Conservation (phyloP, 2,113 vertebrate genomes). For the Aplodontia rufa region DNA sequence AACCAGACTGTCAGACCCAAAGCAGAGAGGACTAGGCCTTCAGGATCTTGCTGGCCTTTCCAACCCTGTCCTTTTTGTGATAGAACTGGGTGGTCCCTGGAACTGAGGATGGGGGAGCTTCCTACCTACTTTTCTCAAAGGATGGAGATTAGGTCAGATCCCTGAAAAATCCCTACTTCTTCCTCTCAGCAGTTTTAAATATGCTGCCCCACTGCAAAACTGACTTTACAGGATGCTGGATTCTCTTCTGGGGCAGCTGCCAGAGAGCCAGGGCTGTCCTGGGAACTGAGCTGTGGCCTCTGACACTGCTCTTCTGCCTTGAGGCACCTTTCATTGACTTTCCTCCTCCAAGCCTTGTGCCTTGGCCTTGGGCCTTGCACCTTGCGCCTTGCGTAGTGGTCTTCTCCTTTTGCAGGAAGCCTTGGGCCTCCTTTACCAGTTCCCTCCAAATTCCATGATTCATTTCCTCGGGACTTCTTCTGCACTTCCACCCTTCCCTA, state of each 20-base stretch:
- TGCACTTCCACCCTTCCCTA: background rate
- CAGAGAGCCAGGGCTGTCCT: background rate
- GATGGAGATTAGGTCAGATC: background rate
- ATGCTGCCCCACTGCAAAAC: background rate
- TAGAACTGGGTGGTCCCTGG: background rate
- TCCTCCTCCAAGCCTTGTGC: background rate
- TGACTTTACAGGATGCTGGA: background rate
- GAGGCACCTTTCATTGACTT: background rate
- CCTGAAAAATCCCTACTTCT: background rate
- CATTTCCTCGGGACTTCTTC: background rate
- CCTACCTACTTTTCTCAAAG: background rate
- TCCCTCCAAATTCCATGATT: background rate
- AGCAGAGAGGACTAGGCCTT: background rate
- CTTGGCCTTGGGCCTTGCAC: too few relatives aligned
- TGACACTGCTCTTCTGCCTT: background rate
- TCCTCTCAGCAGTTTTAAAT: background rate
- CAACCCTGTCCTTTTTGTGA: background rate
- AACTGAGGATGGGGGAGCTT: background rate
- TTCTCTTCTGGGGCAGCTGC: background rate
- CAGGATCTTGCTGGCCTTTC: background rate
- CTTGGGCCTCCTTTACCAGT: background rate
- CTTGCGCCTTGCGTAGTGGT: background rate
- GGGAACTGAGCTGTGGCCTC: background rate
- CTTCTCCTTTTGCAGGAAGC: background rate
- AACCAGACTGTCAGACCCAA: background rate